phyloP scores from a whole-genome alignment of 2,797 vertebrate genomes.

The Brachyrhaphis roseni region DNA sequence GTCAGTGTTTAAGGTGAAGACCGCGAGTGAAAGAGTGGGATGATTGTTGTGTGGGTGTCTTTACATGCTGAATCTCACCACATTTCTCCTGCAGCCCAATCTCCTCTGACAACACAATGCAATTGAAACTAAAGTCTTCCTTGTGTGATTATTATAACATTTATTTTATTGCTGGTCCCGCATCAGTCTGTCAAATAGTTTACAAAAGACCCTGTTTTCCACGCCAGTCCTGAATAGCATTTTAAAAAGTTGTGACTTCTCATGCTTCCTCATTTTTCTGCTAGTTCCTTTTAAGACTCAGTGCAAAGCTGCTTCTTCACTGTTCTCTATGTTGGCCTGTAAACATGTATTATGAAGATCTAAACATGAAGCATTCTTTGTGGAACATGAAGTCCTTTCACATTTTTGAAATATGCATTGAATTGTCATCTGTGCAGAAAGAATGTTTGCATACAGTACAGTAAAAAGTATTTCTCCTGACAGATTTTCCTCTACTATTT shows the following conservation, averaged over 20 bases:
- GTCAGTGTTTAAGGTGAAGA: conserved; percentile 1
- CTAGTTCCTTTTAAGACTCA: neutral
- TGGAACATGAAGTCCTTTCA: neutral
- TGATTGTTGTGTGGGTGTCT: conserved; percentile 10
- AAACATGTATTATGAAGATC: neutral
- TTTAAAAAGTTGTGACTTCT: neutral
- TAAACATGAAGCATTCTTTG: neutral
- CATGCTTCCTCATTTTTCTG: neutral
- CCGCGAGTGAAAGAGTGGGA: neutral
- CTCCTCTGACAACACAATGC: neutral
- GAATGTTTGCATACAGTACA: neutral
- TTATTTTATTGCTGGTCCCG: neutral
- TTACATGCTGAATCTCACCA: neutral
- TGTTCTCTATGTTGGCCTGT: neutral
- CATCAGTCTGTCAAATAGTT: neutral
- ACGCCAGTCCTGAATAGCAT: neutral
- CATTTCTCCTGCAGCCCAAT: neutral
- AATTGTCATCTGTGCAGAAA: neutral
- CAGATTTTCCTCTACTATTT: neutral
- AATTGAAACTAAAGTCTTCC: neutral
- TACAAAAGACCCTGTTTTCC: neutral
- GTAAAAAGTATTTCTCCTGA: neutral
- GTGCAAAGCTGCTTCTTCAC: neutral
- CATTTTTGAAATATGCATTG: neutral
- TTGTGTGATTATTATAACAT: neutral